Evolutionary conservation across 2,797 vertebrate genomes (phyloP), one percentile per base, ranked within the genome.

Genomic region (Cyprinella venusta): DNA sequence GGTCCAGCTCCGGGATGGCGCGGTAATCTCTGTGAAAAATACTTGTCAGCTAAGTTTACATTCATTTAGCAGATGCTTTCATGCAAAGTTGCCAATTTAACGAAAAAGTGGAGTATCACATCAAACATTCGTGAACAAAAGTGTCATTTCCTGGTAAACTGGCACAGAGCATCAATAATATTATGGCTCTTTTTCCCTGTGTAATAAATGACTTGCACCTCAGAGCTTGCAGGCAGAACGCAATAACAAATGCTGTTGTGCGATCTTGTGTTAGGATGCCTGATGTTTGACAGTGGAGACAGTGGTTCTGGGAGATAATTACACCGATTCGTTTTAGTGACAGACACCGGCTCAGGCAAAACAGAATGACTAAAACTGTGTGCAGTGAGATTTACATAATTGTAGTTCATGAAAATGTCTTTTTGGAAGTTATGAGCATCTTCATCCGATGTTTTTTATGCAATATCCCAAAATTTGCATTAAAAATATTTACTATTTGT

Each of bases 1-100:
- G 89, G 4, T 99, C 98, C 91, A 99, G 93, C 61, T 96, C 97
- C 0, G 97, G 96, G 91, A 99, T 99, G 78, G 94, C 90, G 0
- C 97, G 97, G 88, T 99, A 99, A 82, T 99, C 98, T 91, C 98
- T 99, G 89, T 42, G 5, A 63, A 30, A 61, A 50, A 30, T 13
- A 42, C 67, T 9, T 3, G 8, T 56, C 1, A 56, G 19, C 19
- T 4, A n/a, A 3, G 0, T 8, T n/a, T 56, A 56, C 54, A n/a
- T 10, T n/a, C 21, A n/a, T n/a, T 56, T 10, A 56, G 6, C 3
- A 56, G 21, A 15, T 21, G 64, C 4, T 38, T 36, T 65, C 18
- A 54, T 33, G 2, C 48, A 52, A 74, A n/a, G 1, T 6, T 50
- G 15, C 0, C 1, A 26, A 10, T 5, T 50, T 12, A 48, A 26